Percentiles rank a stretch among this genome's conserved stretches.
phyloP scores from a whole-genome alignment of 2,888 invertebrate species.

The Eupsilia transversa region DNA sequence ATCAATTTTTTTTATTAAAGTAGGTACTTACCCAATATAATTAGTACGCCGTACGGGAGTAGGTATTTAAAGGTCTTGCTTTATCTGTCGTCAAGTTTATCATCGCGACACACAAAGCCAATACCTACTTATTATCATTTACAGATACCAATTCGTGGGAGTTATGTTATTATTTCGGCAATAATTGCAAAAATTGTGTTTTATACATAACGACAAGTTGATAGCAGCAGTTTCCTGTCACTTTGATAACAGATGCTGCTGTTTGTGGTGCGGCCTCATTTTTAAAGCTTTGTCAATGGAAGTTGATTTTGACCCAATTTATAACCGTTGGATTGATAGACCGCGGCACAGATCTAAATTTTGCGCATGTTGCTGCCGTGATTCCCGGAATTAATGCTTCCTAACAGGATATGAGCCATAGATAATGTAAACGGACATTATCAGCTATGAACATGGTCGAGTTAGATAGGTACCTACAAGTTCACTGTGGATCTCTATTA shows the following conservation, averaged over 20 bases:
- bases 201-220: conserved; percentile 88
- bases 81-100: conserved; percentile 62
- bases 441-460: conserved; percentile 58
- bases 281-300: conserved; percentile 87
- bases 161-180: conserved; percentile 88
- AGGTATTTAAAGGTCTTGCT: conserved; percentile 53
- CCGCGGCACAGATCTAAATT: conserved; percentile 72
- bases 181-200: conserved; percentile 90
- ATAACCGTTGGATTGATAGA: conserved; percentile 74
- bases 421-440: conserved; percentile 61
- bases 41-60: background rate
- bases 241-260: conserved; percentile 83
- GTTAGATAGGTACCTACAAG: conserved; percentile 55
- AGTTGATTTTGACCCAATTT: conserved; percentile 89
- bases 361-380: conserved; percentile 63
- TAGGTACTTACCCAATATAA: background rate
- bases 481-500: conserved; percentile 13
- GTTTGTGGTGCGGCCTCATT: conserved; percentile 86
- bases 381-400: conserved; percentile 66
- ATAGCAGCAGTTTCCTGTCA: conserved; percentile 87
- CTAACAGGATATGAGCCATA: conserved; percentile 65
- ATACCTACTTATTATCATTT: conserved; percentile 54
- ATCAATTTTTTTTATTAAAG: background rate
- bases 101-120: conserved; percentile 65
- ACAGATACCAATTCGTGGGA: conserved; percentile 80